Conservation (phyloP, 2,797 vertebrate genomes). For the Tokudaia muenninki region DNA sequence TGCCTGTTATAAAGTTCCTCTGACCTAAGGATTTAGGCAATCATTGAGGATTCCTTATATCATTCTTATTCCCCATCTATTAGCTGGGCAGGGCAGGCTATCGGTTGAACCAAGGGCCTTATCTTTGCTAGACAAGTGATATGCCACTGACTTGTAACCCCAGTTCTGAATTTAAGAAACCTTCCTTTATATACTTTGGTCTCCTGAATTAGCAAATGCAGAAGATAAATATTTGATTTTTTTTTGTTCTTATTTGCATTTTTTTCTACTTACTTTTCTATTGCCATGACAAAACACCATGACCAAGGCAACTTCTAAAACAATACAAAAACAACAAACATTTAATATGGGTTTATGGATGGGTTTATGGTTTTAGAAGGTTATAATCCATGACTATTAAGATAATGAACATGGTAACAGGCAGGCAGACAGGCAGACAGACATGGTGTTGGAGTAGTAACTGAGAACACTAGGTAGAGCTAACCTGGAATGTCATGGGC, state of each 20-base stretch:
- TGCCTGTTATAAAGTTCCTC: background rate
- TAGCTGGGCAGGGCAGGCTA: background rate
- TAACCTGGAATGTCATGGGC: background rate
- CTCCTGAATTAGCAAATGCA: background rate
- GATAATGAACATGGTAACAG: background rate
- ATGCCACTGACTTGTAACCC: background rate
- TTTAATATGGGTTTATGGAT: background rate
- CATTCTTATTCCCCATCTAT: background rate
- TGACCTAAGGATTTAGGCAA: background rate
- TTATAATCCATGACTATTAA: background rate
- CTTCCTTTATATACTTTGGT: background rate
- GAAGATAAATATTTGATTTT: constrained; percentile 20
- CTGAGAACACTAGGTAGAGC: background rate
- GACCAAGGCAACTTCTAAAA: background rate
- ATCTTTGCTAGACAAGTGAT: background rate
- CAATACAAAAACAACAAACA: background rate
- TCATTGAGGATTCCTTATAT: constrained; percentile 3
- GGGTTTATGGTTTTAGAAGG: background rate
- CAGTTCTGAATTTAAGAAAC: constrained; percentile 22
- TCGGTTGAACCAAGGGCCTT: background rate
- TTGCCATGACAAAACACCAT: background rate
- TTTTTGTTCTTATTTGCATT: background rate
- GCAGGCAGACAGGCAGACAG: background rate
- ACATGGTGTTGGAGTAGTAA: background rate
- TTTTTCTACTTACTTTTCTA: background rate